Conservation (phyloP, 2,888 invertebrate species). For the Lycocerus yunnanus region DNA sequence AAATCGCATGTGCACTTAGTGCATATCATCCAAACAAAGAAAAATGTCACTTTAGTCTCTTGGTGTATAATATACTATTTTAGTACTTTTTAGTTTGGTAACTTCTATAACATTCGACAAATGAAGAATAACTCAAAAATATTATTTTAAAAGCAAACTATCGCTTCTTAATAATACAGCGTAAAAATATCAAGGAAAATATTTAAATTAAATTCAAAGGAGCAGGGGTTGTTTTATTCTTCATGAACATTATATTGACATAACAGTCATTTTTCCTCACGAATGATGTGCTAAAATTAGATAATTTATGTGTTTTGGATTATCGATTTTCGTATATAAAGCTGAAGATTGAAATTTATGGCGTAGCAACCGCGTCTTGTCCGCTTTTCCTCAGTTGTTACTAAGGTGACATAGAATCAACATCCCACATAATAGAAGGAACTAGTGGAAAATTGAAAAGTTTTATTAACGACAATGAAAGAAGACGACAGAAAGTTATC, state of each 20-base stretch:
- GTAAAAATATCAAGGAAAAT: not conserved
- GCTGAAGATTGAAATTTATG: conserved; percentile 8
- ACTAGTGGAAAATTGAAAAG: not conserved
- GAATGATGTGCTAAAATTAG: not conserved
- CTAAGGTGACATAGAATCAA: conserved; percentile 12
- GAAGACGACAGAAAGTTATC: not conserved
- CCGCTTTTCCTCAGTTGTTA: conserved; percentile 11
- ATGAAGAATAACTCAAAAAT: no score
- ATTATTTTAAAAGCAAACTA: no score
- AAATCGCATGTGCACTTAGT: no score
- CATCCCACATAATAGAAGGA: not conserved
- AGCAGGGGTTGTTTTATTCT: not conserved
- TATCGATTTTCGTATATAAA: not conserved
- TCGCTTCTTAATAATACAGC: no score
- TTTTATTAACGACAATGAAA: not conserved
- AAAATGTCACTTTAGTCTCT: no score
- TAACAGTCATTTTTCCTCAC: not conserved
- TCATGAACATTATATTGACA: not conserved
- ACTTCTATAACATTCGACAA: no score
- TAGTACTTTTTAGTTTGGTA: no score
- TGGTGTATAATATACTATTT: no score
- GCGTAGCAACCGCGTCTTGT: conserved; percentile 16
- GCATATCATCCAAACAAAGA: no score
- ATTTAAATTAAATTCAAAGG: not conserved
- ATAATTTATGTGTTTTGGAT: not conserved